Evolutionary conservation across 2,888 invertebrate species (phyloP).

Genomic region (Xestobium rufovillosum): DNA sequence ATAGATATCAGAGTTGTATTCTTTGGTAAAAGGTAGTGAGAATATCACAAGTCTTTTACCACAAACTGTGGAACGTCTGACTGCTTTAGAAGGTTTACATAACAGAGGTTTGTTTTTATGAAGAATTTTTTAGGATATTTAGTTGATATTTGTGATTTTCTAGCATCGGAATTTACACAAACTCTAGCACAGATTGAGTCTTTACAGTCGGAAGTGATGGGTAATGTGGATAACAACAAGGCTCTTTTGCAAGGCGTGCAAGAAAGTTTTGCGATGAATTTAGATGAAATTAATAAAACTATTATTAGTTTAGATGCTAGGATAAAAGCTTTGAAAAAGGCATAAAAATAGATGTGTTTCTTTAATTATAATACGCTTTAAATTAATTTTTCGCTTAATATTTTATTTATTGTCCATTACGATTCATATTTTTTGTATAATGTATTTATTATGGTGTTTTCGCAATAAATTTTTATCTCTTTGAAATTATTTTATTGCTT

Average conservation of each 20-base stretch:
- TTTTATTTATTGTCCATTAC: too few relatives aligned
- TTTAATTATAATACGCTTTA: too few relatives aligned
- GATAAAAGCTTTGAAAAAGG: slow-evolving; percentile 54
- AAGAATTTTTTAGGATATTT: not conserved
- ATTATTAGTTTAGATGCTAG: slow-evolving; percentile 67
- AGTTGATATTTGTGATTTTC: slow-evolving; percentile 25
- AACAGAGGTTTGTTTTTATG: slow-evolving; percentile 64
- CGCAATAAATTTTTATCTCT: too few relatives aligned
- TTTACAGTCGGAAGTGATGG: slow-evolving; percentile 63
- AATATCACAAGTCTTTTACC: slow-evolving; percentile 71
- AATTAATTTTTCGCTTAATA: too few relatives aligned
- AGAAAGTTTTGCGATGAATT: slow-evolving; percentile 70
- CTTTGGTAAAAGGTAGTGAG: slow-evolving; percentile 80
- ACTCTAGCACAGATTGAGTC: slow-evolving; percentile 75
- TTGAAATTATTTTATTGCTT: too few relatives aligned
- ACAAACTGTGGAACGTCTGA: slow-evolving; percentile 74
- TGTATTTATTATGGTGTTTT: too few relatives aligned
- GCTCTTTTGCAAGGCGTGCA: slow-evolving; percentile 70
- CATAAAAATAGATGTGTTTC: too few relatives aligned
- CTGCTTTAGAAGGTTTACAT: slow-evolving; percentile 79
- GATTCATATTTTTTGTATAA: too few relatives aligned
- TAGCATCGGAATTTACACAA: slow-evolving; percentile 82
- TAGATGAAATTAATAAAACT: slow-evolving; percentile 70
- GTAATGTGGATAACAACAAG: slow-evolving; percentile 71
- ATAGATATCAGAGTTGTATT: slow-evolving; percentile 77